A percentile compares a stretch with the other conserved stretches of the same genome.
phyloP scores from a whole-genome alignment of 2,113 vertebrate species.

The Uria lomvia region DNA sequence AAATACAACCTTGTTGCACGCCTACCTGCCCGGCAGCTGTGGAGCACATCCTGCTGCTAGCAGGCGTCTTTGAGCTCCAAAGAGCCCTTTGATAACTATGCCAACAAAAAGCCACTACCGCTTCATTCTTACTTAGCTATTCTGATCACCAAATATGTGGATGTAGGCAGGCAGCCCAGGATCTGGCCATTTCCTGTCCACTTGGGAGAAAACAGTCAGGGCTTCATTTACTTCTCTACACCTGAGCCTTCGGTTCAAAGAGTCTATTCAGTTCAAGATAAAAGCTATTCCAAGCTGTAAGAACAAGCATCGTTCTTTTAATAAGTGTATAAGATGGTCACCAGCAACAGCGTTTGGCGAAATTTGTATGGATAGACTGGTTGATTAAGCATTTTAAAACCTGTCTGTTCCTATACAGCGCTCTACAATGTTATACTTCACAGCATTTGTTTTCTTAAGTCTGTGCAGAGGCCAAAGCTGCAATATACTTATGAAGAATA shows the following conservation, averaged over 20 bases:
- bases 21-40: constrained; percentile 10
- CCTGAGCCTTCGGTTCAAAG: not conserved
- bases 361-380: not conserved
- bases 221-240: not conserved
- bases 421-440: not conserved
- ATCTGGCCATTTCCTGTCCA: not conserved
- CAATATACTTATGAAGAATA: constrained; percentile 19
- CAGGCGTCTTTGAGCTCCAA: not conserved
- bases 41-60: not conserved
- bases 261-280: not conserved
- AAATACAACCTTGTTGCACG: not conserved
- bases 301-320: not conserved
- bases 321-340: not conserved
- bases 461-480: not conserved
- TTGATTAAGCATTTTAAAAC: constrained; percentile 15
- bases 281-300: not conserved
- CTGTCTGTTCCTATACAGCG: not conserved
- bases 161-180: not conserved
- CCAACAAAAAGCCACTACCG: constrained; percentile 10
- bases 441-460: constrained; percentile 2
- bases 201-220: not conserved
- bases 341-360: not conserved
- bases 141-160: not conserved
- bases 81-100: not conserved
- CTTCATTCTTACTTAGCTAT: not conserved